Conservation (phyloP, 2,888 invertebrate genomes). For the Augiades crinisus region DNA sequence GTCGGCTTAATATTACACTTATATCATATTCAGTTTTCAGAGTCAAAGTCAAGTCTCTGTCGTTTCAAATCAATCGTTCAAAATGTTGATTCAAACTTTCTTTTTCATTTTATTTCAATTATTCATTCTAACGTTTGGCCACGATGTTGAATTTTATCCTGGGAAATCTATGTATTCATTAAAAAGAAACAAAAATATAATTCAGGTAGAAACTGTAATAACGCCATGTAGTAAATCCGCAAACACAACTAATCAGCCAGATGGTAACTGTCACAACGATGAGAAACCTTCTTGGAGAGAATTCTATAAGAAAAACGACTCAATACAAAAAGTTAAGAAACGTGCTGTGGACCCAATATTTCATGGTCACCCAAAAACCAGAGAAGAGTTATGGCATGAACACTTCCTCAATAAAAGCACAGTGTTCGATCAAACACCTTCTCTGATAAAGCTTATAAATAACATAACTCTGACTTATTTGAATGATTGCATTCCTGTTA, state of each 20-base stretch:
- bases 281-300: constrained; percentile 21
- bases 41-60: too few relatives aligned
- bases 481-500: constrained; percentile 83
- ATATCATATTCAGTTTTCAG: too few relatives aligned
- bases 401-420: constrained; percentile 65
- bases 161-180: constrained; percentile 34
- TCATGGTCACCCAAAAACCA: constrained; percentile 81
- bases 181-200: neutral
- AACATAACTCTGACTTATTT: constrained; percentile 82
- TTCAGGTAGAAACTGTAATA: neutral
- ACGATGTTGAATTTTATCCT: constrained; percentile 59
- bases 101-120: neutral
- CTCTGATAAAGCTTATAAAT: constrained; percentile 81
- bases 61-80: too few relatives aligned
- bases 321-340: constrained; percentile 26
- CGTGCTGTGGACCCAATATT: constrained; percentile 77
- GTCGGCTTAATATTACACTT: too few relatives aligned
- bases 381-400: constrained; percentile 76
- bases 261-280: neutral
- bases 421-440: constrained; percentile 76
- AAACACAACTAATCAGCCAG: neutral
- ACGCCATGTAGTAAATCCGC: neutral
- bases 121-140: constrained; percentile 28
- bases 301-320: neutral
- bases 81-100: neutral